Conservation (phyloP, 2,113 vertebrate species). For the Hippotragus niger region DNA sequence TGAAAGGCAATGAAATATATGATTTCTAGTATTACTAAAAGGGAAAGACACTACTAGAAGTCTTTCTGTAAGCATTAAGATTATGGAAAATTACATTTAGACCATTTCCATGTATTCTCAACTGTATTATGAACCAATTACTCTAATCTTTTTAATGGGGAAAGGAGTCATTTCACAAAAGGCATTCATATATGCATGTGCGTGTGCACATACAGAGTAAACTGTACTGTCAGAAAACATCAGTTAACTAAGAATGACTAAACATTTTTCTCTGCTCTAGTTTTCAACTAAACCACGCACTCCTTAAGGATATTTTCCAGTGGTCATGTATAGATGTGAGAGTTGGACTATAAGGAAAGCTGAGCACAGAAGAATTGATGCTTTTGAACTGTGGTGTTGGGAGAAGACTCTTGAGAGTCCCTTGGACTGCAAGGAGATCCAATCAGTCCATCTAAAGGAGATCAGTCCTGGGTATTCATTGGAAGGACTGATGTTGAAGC, state of each 20-base stretch:
- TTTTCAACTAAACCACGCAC: background rate
- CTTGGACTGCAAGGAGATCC: too few species aligned
- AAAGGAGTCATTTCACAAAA: background rate
- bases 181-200: background rate
- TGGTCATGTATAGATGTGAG: background rate
- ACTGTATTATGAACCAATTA: background rate
- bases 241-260: background rate
- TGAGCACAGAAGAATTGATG: background rate
- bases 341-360: background rate
- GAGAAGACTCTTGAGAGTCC: too few species aligned
- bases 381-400: background rate
- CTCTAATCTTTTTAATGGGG: background rate
- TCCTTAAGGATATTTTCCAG: background rate
- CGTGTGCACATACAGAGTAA: background rate
- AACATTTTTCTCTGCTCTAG: background rate
- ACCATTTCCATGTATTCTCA: background rate
- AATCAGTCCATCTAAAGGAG: too few species aligned
- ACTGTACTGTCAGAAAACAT: background rate
- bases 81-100: background rate
- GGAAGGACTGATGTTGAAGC: too few species aligned
- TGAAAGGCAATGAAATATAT: conserved; percentile 75
- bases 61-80: background rate
- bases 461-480: too few species aligned
- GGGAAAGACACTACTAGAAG: background rate
- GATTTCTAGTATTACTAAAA: conserved; percentile 22